phyloP scores from a whole-genome alignment of 2,113 vertebrate genomes.

The Colossoma macropomum region DNA sequence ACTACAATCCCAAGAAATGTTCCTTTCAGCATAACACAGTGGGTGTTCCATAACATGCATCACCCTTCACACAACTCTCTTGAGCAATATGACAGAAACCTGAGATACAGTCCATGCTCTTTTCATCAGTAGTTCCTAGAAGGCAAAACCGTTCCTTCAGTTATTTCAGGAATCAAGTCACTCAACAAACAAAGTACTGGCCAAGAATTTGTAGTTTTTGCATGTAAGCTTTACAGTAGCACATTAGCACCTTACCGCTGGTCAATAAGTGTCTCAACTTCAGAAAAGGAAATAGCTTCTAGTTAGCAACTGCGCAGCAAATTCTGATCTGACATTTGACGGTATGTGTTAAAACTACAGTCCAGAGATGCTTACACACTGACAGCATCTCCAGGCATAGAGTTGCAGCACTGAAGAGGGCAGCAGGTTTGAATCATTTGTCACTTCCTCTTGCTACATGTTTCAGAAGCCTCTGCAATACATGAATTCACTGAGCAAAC shows the following conservation, averaged over 20 bases:
- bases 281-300: not conserved
- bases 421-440: not conserved
- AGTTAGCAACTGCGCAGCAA: not conserved
- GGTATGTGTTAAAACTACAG: conserved; percentile 4
- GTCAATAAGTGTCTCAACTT: not conserved
- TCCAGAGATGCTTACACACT: conserved; percentile 1
- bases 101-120: not conserved
- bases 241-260: not conserved
- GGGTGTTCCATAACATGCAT: not conserved
- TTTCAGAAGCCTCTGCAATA: not conserved
- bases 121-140: conserved; percentile 8
- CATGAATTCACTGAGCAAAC: not conserved
- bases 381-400: not conserved
- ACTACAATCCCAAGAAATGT: too few relatives aligned
- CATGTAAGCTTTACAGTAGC: not conserved
- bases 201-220: not conserved
- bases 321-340: not conserved
- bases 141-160: not conserved
- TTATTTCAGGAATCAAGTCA: too few relatives aligned
- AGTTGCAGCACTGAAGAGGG: not conserved
- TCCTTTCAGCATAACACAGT: too few relatives aligned
- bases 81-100: not conserved
- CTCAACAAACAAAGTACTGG: too few relatives aligned
- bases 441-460: conserved; percentile 3
- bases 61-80: not conserved